Conservation (phyloP, 1,140 invertebrate genomes). For the Drosophila kikkawai region DNA sequence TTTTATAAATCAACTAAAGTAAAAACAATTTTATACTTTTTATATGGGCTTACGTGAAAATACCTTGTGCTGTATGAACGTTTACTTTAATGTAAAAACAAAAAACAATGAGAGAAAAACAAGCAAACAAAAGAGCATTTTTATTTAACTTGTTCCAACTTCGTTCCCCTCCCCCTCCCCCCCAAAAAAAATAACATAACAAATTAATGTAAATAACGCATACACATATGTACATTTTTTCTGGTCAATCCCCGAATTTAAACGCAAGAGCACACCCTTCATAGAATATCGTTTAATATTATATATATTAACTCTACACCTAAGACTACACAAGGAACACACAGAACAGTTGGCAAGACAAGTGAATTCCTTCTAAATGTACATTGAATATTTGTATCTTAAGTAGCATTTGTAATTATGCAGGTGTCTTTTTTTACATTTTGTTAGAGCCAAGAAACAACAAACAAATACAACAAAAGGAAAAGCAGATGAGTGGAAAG, state of each 20-base stretch:
- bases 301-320: conserved; percentile 4
- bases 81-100: conserved; percentile 67
- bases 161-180: background rate
- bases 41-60: conserved; percentile 76
- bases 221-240: background rate
- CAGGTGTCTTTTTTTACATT: conserved; percentile 21
- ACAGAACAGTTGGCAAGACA: conserved; percentile 13
- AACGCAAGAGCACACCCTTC: conserved; percentile 17
- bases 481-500: background rate
- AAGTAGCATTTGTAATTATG: conserved; percentile 44
- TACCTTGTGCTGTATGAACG: conserved; percentile 74
- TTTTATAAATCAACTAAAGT: conserved; percentile 67
- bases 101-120: conserved; percentile 18
- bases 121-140: conserved; percentile 59
- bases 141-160: conserved; percentile 43
- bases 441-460: conserved; percentile 28
- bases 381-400: conserved; percentile 21
- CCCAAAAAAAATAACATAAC: background rate
- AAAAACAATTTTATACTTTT: conserved; percentile 78
- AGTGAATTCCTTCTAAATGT: conserved; percentile 41
- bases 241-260: conserved; percentile 6
- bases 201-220: conserved; percentile 33
- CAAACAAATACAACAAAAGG: background rate
- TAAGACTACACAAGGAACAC: background rate
- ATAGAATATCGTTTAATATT: conserved; percentile 26